Percentiles rank a stretch among this genome's conserved stretches.
Conservation (phyloP, 2,888 invertebrate species). For the Harpagoxenus sublaevis region DNA sequence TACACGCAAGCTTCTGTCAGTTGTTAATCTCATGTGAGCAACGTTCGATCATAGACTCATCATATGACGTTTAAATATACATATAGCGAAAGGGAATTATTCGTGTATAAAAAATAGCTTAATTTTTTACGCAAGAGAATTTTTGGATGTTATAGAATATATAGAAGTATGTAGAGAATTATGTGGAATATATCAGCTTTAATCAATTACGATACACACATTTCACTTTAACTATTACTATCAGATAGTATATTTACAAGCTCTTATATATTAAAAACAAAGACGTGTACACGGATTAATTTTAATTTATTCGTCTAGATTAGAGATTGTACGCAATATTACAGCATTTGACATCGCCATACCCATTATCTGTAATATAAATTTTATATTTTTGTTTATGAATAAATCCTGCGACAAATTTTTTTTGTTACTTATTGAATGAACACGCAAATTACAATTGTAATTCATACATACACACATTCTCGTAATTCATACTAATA, state of each 20-base stretch:
- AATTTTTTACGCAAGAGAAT: not conserved
- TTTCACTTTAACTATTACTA: not conserved
- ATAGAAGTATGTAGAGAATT: not conserved
- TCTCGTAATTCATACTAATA: not conserved
- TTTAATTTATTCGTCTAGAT: not conserved
- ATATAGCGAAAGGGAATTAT: not conserved
- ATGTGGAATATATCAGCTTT: not conserved
- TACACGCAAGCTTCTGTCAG: not conserved
- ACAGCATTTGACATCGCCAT: slow-evolving; percentile 75
- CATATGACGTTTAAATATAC: not conserved
- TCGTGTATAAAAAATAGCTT: not conserved
- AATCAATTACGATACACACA: not conserved
- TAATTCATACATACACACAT: not conserved
- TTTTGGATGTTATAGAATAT: not conserved
- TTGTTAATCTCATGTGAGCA: not conserved
- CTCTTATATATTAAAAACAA: not conserved
- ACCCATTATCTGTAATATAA: slow-evolving; percentile 68
- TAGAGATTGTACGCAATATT: slow-evolving; percentile 72
- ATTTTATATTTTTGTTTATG: not conserved
- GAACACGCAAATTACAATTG: not conserved
- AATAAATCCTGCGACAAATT: not conserved
- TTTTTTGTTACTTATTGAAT: not conserved
- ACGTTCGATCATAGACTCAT: not conserved
- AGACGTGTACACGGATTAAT: not conserved
- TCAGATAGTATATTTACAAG: not conserved